A percentile compares a stretch with the other conserved stretches of the same genome.
These are phyloP conservation scores for Oophaga pumilio DNA, from an alignment of 2,113 vertebrate genomes.

Conservation along the genomic window DNA sequence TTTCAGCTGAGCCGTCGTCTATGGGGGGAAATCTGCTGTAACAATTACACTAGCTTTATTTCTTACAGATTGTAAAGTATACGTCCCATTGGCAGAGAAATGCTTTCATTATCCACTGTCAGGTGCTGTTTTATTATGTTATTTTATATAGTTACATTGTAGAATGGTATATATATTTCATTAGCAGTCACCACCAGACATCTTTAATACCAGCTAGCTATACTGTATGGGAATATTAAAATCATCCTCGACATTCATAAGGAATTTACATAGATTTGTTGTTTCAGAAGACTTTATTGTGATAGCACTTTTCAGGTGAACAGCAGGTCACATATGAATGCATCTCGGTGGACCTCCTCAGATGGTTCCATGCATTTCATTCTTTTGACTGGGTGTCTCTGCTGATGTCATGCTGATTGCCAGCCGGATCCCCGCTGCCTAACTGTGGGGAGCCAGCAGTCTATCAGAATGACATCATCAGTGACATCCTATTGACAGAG, in stretches of 20 bases:
- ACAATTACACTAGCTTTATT: constrained; percentile 48
- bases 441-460: no score
- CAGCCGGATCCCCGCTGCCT: no score
- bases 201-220: background rate
- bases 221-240: background rate
- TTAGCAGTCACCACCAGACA: background rate
- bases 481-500: no score
- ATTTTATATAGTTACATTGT: constrained; percentile 13
- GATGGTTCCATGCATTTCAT: background rate
- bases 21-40: constrained; percentile 43
- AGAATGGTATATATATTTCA: background rate
- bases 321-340: background rate
- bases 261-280: constrained; percentile 3
- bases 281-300: constrained; percentile 1
- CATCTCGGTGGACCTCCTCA: background rate
- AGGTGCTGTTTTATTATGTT: constrained; percentile 20
- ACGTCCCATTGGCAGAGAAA: constrained; percentile 28
- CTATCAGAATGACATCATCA: no score
- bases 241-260: background rate
- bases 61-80: constrained; percentile 39
- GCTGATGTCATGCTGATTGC: no score
- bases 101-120: constrained; percentile 36
- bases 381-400: background rate
- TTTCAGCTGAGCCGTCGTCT: constrained; percentile 42
- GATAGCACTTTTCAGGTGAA: background rate